These are phyloP conservation scores for Helleia helle DNA, from an alignment of 2,888 invertebrate species.

Conservation along the genomic window DNA sequence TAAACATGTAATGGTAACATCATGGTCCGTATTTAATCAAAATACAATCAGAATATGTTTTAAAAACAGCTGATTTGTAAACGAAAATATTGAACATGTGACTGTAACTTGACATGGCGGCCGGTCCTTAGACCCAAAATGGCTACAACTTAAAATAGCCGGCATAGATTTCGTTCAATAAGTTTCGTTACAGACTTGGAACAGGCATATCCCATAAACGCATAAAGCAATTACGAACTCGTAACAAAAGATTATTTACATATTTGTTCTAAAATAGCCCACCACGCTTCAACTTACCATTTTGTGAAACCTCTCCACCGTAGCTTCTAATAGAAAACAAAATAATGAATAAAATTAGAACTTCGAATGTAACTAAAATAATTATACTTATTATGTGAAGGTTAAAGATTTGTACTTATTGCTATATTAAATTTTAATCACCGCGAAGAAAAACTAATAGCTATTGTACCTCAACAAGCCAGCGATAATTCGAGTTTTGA, in stretches of 20 bases:
- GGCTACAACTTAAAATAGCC: slow-evolving; percentile 35
- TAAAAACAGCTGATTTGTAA: not conserved
- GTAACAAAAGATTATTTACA: too few relatives aligned
- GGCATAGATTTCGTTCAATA: too few relatives aligned
- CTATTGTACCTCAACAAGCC: not conserved
- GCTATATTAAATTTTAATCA: not conserved
- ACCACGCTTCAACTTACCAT: slow-evolving; percentile 26
- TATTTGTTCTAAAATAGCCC: too few relatives aligned
- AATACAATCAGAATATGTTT: too few relatives aligned
- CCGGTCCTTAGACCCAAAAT: slow-evolving; percentile 57
- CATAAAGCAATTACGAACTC: too few relatives aligned
- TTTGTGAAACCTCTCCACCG: slow-evolving; percentile 26
- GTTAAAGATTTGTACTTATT: not conserved
- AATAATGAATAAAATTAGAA: not conserved
- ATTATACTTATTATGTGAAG: not conserved
- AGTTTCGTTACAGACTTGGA: too few relatives aligned
- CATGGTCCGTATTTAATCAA: too few relatives aligned
- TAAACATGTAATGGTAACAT: too few relatives aligned
- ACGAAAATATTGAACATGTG: slow-evolving; percentile 30
- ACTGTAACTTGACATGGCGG: slow-evolving; percentile 54
- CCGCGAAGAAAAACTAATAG: not conserved
- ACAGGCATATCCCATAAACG: too few relatives aligned
- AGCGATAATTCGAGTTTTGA: not conserved
- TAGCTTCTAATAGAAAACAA: slow-evolving; percentile 15
- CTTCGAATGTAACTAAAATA: slow-evolving; percentile 9